phyloP scores from a whole-genome alignment of 2,797 vertebrate species.

The Schizopygopsis pylzovi region DNA sequence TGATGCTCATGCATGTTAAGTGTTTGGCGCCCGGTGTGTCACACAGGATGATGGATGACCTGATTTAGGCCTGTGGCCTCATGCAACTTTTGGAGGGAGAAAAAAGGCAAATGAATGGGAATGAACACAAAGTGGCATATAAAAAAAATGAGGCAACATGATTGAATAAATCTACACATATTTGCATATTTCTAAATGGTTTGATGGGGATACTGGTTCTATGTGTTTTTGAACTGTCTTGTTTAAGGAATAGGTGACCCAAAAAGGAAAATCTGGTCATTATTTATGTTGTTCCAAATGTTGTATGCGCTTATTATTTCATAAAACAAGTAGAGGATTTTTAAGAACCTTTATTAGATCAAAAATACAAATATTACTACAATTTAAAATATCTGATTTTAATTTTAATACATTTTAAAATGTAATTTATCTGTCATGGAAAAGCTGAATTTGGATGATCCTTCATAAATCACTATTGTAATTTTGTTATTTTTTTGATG shows the following conservation, averaged over 20 bases:
- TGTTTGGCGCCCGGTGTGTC: conserved; percentile 52
- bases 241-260: background rate
- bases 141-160: conserved; percentile 13
- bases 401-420: background rate
- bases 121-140: conserved; percentile 29
- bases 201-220: background rate
- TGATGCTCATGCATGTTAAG: conserved; percentile 91
- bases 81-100: conserved; percentile 67
- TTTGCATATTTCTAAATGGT: conserved; percentile 13
- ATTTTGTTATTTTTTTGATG: too few relatives aligned
- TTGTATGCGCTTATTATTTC: background rate
- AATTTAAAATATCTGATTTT: background rate
- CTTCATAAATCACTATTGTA: too few relatives aligned
- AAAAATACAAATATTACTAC: background rate
- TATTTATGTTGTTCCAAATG: background rate
- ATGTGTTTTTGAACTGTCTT: conserved; percentile 6
- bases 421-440: background rate
- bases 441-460: background rate
- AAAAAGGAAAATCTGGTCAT: conserved; percentile 1
- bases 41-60: conserved; percentile 65
- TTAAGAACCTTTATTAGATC: background rate
- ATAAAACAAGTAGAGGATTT: background rate
- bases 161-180: conserved; percentile 7
- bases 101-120: conserved; percentile 47
- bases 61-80: conserved; percentile 60